Base-by-base conservation (phyloP, 1,140 invertebrate genomes). In the Zaprionus vittiger region DNA sequence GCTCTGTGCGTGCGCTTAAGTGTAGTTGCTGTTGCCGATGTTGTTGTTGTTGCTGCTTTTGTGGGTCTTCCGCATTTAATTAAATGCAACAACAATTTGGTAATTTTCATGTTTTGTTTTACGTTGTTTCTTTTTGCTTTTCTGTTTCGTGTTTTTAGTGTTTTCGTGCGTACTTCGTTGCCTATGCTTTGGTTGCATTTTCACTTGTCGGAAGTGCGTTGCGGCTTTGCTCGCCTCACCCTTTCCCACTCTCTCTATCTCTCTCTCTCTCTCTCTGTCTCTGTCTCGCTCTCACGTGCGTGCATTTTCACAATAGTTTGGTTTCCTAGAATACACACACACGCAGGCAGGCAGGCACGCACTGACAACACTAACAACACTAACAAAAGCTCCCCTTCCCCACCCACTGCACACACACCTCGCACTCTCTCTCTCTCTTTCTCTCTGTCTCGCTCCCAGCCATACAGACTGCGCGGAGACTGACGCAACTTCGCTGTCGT, bases 61-160 rank as follows among this genome's bases (percentile, higher is more conserved):
- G 52, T 60, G 72, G 77, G 74, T 91, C 84, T 91, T 91, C 89
- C 89, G 89, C 84, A 91, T 91, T 91, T 91, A 91, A 91, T 91
- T 91, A 90, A 89, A 91, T 91, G 89, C 90, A 91, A 76, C 73
- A 76, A 71, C 68, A 71, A 65, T 72, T 71, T 61, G 62, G 68
- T 76, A 72, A 65, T 65, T 71, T 76, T 57, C 71, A 84, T 74
- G 70, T 71, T 62, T 77, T 71, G 74, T 66, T 80, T 86, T 59
- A 68, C 59, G 59, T 70, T 64, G 54, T 38, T 75, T 59, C 72
- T 34, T 69, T 70, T 41, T 60, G 59, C 34, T 47, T 47, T 17
- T 17, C 7, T 47, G n/a, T 17, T 44, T 44, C 15, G n/a, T 41
- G 38, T 41, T 41, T 41, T 41, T 41, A 41, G n/a, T 79, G 64